Conservation (phyloP, 2,888 invertebrate species). For the Zygothrica quintamaculata region DNA sequence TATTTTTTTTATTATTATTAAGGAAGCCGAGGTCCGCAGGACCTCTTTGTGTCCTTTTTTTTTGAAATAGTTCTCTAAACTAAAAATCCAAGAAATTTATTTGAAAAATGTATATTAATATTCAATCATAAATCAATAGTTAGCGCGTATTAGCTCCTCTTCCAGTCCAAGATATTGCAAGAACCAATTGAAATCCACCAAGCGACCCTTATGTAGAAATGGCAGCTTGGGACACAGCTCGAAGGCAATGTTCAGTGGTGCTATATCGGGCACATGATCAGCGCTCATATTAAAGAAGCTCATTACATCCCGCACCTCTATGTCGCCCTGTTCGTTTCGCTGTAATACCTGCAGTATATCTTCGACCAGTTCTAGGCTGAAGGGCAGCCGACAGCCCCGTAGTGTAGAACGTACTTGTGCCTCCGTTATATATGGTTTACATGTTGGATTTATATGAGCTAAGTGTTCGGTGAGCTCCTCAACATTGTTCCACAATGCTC, state of each 20-base stretch:
- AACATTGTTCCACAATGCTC: slow-evolving; percentile 90
- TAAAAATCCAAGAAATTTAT: background rate
- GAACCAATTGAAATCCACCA: slow-evolving; percentile 83
- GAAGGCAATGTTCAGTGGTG: slow-evolving; percentile 83
- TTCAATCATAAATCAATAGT: slow-evolving; percentile 35
- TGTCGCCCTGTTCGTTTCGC: slow-evolving; percentile 88
- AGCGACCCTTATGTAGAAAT: slow-evolving; percentile 81
- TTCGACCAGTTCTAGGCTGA: slow-evolving; percentile 88
- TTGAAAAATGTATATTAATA: background rate
- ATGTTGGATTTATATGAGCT: slow-evolving; percentile 86
- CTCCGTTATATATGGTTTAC: slow-evolving; percentile 86
- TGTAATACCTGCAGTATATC: slow-evolving; percentile 87
- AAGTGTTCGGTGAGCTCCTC: slow-evolving; percentile 87
- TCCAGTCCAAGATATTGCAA: slow-evolving; percentile 82
- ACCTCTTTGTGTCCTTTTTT: no score
- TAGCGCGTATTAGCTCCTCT: slow-evolving; percentile 70
- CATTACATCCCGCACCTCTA: slow-evolving; percentile 89
- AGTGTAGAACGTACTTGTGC: slow-evolving; percentile 88
- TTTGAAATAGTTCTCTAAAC: slow-evolving; percentile 2
- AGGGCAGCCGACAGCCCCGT: slow-evolving; percentile 89
- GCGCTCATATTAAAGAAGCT: slow-evolving; percentile 89
- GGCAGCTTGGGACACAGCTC: slow-evolving; percentile 83
- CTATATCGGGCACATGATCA: slow-evolving; percentile 81
- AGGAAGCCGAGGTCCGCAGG: background rate
- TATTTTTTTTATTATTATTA: no score